Base-by-base conservation (phyloP, 64 coral and sea anemone species). In the Montipora efflorescens region DNA sequence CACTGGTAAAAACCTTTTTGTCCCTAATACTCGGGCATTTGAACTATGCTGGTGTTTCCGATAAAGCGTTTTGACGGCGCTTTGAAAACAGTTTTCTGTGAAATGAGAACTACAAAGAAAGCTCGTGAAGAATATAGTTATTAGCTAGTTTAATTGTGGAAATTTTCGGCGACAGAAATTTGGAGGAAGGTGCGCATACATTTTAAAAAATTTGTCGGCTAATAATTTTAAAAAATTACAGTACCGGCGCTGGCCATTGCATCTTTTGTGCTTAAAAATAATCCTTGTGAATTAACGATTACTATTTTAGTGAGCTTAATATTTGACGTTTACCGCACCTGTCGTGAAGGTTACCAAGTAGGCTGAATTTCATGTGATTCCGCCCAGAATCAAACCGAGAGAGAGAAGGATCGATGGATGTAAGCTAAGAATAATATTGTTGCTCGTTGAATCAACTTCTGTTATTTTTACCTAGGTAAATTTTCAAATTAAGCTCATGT, bases 1-100 rank as follows among this genome's bases (percentile, higher is more conserved):
- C 95, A 89, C 8, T 84, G 95, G 95, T 97, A 94, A 52, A 93
- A 76, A 12, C 20, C 18, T 46, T 50, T 86, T 48, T 9, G 20
- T 21, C 43, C 5, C 16, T 45, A 20, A 50, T 86, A 64, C 14
- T 64, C 11, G 13, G 14, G 9, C 61, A 64, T 64, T 64, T 64
- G 61, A 14, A 1, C 11, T 64, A 64, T 3, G 14, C 13, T 11
- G 8, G 14, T 57, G 53, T 84, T 67, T 36, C 8, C 67, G 36
- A 36, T 59, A 68, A 18, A 36, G 18, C 16, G 7, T n/a, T 48
- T 28, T 28, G 36, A 47, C 28, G 16, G 15, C 13, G 23, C 58
- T 3, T 70, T 67, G 28, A 75, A 45, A 11, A 21, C 68, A 71
- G 20, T 48, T 78, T 78, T 48, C 3, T 4, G 4, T 18, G 62